A percentile compares a stretch with the other conserved stretches of the same genome.
Evolutionary conservation across 2,113 vertebrate species (phyloP).

Genomic region (Neotoma lepida): DNA sequence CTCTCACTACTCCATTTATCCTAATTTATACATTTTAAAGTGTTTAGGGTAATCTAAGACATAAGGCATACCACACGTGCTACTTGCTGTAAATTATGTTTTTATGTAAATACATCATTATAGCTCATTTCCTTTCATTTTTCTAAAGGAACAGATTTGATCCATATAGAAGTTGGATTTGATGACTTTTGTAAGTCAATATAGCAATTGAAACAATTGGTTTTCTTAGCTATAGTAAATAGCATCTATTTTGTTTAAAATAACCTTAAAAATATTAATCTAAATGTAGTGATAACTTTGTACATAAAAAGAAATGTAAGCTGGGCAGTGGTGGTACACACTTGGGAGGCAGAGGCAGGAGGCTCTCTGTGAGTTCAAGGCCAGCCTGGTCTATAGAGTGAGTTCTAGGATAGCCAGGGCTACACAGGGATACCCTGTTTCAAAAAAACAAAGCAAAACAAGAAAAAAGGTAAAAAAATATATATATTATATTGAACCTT

Average conservation of each 20-base stretch:
- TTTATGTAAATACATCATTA: conserved; percentile 21
- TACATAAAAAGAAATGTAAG: background rate
- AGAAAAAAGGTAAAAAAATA: background rate
- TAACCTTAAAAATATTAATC: background rate
- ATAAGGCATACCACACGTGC: background rate
- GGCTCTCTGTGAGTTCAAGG: too few species aligned
- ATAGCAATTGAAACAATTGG: background rate
- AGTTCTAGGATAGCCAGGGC: too few species aligned
- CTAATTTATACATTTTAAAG: conserved; percentile 24
- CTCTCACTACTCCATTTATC: conserved; percentile 34
- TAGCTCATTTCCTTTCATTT: conserved; percentile 39
- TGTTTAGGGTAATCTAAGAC: conserved; percentile 40
- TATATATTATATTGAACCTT: background rate
- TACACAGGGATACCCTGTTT: too few species aligned
- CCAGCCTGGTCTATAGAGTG: too few species aligned
- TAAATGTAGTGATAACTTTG: conserved; percentile 33
- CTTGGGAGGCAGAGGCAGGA: too few species aligned
- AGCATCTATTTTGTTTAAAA: conserved; percentile 35
- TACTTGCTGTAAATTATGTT: conserved; percentile 45
- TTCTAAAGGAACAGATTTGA: conserved; percentile 15
- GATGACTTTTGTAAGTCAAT: background rate
- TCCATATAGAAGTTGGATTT: conserved; percentile 10
- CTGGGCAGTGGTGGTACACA: too few species aligned
- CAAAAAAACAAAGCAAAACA: background rate
- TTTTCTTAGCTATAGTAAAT: conserved; percentile 66